Conservation (phyloP, 2,797 vertebrate species). For the Alca torda region DNA sequence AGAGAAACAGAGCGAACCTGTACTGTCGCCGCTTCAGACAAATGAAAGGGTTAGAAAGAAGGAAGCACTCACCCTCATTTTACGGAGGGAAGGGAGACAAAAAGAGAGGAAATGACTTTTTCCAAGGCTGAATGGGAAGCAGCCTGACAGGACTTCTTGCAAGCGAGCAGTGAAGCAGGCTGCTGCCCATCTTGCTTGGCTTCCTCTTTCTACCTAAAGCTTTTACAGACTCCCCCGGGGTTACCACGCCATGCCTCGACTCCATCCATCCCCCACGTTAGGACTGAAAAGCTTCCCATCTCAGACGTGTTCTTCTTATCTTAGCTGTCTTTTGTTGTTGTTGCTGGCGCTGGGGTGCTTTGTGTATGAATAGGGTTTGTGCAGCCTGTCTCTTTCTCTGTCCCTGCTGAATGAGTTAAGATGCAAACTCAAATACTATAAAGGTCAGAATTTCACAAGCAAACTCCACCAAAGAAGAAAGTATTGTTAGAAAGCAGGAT, state of each 20-base stretch:
- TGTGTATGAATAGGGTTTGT: neutral
- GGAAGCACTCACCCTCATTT: neutral
- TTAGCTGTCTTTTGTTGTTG: neutral
- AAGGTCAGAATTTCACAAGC: constrained; percentile 26
- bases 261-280: neutral
- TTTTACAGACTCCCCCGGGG: neutral
- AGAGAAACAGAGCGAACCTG: neutral
- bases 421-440: neutral
- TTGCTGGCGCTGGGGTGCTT: neutral
- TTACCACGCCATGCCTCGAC: neutral
- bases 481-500: constrained; percentile 22
- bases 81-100: neutral
- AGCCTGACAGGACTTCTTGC: neutral
- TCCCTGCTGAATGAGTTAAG: neutral
- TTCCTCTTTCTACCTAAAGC: neutral
- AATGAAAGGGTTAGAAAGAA: neutral
- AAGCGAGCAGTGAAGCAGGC: neutral
- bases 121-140: neutral
- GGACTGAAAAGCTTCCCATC: neutral
- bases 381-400: neutral
- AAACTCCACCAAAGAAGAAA: neutral
- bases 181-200: neutral
- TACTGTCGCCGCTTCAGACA: neutral
- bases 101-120: neutral
- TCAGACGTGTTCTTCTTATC: neutral